Percentiles rank a stretch among this genome's conserved stretches.
Conservation (phyloP, 1,140 invertebrate species). For the Trichomalopsis sarcophagae region DNA sequence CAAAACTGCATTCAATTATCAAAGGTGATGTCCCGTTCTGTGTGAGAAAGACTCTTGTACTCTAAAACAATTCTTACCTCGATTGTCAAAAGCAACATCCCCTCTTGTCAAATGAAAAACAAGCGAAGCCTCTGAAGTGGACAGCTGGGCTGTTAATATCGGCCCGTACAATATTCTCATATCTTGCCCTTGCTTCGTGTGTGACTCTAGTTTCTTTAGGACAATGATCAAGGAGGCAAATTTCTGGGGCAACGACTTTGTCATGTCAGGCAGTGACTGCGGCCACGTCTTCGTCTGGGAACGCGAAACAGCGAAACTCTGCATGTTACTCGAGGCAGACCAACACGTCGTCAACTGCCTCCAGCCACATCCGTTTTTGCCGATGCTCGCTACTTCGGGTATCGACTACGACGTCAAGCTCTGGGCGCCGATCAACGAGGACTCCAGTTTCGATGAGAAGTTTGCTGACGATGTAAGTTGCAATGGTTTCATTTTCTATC, state of each 20-base stretch:
- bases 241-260: slow-evolving; percentile 90
- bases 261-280: slow-evolving; percentile 92
- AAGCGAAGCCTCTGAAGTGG: slow-evolving; percentile 69
- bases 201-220: slow-evolving; percentile 76
- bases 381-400: slow-evolving; percentile 89
- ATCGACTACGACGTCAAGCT: slow-evolving; percentile 94
- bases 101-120: slow-evolving; percentile 34
- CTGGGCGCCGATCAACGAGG: slow-evolving; percentile 83
- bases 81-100: not conserved
- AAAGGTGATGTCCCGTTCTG: slow-evolving; percentile 15
- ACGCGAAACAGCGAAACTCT: slow-evolving; percentile 78
- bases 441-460: slow-evolving; percentile 79
- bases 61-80: slow-evolving; percentile 19
- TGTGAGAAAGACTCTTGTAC: slow-evolving; percentile 11
- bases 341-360: slow-evolving; percentile 91
- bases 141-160: slow-evolving; percentile 70
- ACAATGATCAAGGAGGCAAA: slow-evolving; percentile 94
- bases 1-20: slow-evolving; percentile 13
- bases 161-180: slow-evolving; percentile 70
- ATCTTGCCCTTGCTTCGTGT: slow-evolving; percentile 68
- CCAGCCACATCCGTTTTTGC: slow-evolving; percentile 89
- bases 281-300: slow-evolving; percentile 87
- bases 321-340: slow-evolving; percentile 90
- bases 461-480: slow-evolving; percentile 82
- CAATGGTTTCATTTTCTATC: not conserved